Evolutionary conservation across 2,113 vertebrate genomes (phyloP), one percentile per base, ranked within the genome.

Genomic region (Hyla sarda): DNA sequence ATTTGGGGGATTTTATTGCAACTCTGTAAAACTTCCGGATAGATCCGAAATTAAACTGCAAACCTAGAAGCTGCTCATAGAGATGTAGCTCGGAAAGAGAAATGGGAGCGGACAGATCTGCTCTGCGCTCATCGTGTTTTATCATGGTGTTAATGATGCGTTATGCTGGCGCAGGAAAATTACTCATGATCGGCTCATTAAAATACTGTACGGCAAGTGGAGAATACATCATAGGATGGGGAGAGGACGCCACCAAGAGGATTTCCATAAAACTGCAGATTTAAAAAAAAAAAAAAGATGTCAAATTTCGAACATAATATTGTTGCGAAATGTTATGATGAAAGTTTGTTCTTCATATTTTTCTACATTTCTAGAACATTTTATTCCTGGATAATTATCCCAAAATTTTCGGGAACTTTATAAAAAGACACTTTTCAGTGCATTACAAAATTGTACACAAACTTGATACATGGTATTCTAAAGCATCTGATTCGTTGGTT

Each of bases 171-270:
- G 45, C 54, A 48, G 71, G 56, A 16, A 19, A 45, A 41, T 62
- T 17, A 75, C 37, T 75, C 54, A 45, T 80, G 76, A 79, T 34
- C 19, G 30, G 52, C 21, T 58, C 52, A 79, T 80, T 60, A 62
- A 9, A 41, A 54, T 25, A 37, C 67, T 17, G 54, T 37, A 79
- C 32, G 6, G 74, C 19, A 77, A 6, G 30, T 17, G 48, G 12
- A 16, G 23, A 71, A 84, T 12, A 8, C n/a, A 11, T 37, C 13
- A 3, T 74, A 84, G 52, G 32, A 45, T 45, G 62, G 72, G 17
- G n/a, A n/a, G 34, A 84, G 71, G 34, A 32, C 82, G 32, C 82
- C 82, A 84, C 54, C 82, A 16, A 75, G 82, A 76, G 82, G 82
- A 62, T 41, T 9, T 32, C 9, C 2, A 48, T 17, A 12, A 28